Conservation (phyloP, 2,888 invertebrate species). For the Agonopterix arenella region DNA sequence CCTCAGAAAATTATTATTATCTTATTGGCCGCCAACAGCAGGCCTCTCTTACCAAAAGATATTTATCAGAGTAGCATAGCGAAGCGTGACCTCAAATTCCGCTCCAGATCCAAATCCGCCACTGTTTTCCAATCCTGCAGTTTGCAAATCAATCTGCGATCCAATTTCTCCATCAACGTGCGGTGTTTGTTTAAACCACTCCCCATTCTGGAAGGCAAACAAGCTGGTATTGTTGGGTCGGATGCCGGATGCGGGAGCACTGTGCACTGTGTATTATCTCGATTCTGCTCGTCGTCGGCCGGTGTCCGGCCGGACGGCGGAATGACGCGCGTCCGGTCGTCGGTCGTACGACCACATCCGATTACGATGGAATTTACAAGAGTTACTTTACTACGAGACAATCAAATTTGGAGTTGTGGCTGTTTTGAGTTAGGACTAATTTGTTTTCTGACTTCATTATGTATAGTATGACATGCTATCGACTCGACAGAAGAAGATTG, state of each 20-base stretch:
- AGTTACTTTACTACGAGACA: neutral
- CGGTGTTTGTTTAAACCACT: conserved; percentile 1
- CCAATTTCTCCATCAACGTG: conserved; percentile 1
- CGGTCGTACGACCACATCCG: conserved; percentile 44
- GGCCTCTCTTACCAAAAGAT: too few species aligned
- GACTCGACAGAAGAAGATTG: too few species aligned
- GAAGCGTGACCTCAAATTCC: too few species aligned
- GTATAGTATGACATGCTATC: too few species aligned
- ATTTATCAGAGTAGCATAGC: too few species aligned
- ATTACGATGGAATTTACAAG: conserved; percentile 50
- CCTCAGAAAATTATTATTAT: too few species aligned
- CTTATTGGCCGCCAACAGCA: too few species aligned
- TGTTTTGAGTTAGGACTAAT: neutral
- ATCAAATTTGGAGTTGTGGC: neutral
- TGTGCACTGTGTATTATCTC: neutral
- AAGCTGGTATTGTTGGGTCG: neutral
- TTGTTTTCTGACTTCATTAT: too few species aligned
- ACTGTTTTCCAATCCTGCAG: neutral
- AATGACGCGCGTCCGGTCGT: conserved; percentile 51
- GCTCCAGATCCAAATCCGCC: neutral
- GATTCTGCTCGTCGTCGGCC: neutral
- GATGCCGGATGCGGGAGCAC: neutral
- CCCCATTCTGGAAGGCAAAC: neutral
- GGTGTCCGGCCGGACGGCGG: conserved; percentile 21
- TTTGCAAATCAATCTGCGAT: conserved; percentile 1